Conservation (phyloP, 2,888 invertebrate species). For the Endomychus coccineus region DNA sequence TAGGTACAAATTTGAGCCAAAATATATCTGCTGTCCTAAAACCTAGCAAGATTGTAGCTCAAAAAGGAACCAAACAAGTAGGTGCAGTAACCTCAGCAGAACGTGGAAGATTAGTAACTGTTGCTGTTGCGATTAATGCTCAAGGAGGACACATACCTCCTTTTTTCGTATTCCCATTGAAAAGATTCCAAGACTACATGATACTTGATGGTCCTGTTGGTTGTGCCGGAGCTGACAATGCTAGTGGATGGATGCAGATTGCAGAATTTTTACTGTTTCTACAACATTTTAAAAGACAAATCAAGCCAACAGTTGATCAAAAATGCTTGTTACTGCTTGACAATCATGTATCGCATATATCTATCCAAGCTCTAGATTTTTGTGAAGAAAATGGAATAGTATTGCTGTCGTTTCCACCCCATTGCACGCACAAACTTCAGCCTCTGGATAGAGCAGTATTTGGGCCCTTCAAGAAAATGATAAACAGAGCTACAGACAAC, state of each 20-base stretch:
- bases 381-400: slow-evolving; percentile 21
- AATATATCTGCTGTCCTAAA: slow-evolving; percentile 37
- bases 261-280: slow-evolving; percentile 3
- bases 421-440: slow-evolving; percentile 35
- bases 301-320: too few species aligned
- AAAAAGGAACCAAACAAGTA: slow-evolving; percentile 35
- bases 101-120: slow-evolving; percentile 30
- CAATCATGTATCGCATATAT: slow-evolving; percentile 7
- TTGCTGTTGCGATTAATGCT: slow-evolving; percentile 28
- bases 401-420: slow-evolving; percentile 9
- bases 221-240: slow-evolving; percentile 5
- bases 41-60: slow-evolving; percentile 34
- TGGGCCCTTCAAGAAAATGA: too few species aligned
- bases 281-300: slow-evolving; percentile 7
- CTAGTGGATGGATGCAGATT: slow-evolving; percentile 7
- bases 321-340: slow-evolving; percentile 4
- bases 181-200: slow-evolving; percentile 20
- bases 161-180: slow-evolving; percentile 32
- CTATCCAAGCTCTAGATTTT: slow-evolving; percentile 18
- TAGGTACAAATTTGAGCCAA: slow-evolving; percentile 5
- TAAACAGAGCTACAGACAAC: too few species aligned
- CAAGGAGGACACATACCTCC: slow-evolving; percentile 31
- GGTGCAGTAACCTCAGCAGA: slow-evolving; percentile 35
- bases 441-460: too few species aligned
- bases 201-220: slow-evolving; percentile 10